These are phyloP conservation scores for Athene cunicularia DNA, from an alignment of 2,113 vertebrate genomes.

Conservation along the genomic window DNA sequence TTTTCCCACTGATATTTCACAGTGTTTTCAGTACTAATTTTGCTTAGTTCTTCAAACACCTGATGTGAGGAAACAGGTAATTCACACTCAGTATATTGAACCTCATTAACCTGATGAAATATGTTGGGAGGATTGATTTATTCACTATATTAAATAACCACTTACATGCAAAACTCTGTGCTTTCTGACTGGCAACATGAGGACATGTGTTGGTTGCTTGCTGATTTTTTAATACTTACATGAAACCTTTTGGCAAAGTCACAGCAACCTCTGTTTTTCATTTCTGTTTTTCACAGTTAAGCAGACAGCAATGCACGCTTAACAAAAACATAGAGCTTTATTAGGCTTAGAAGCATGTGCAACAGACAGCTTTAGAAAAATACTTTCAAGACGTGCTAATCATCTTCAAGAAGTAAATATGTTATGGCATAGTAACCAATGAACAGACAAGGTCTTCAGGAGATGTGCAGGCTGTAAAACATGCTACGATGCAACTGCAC, in stretches of 20 bases:
- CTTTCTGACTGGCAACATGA: background rate
- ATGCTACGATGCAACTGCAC: background rate
- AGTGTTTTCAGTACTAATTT: background rate
- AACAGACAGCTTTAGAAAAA: slow-evolving; percentile 6
- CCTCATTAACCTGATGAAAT: background rate
- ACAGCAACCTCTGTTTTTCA: background rate
- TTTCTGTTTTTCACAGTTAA: slow-evolving; percentile 50
- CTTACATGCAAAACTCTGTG: background rate
- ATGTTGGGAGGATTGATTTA: background rate
- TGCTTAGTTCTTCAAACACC: background rate
- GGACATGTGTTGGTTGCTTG: background rate
- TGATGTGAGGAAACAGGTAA: background rate
- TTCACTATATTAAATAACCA: background rate
- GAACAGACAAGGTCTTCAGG: background rate
- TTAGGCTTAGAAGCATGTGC: slow-evolving; percentile 5
- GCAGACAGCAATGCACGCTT: background rate
- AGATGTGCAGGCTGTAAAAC: background rate
- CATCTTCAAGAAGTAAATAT: background rate
- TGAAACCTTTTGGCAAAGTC: slow-evolving; percentile 39
- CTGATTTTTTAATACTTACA: slow-evolving; percentile 24
- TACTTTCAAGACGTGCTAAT: background rate
- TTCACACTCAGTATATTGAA: background rate
- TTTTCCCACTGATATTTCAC: background rate
- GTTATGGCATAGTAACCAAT: background rate
- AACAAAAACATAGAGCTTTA: slow-evolving; percentile 8